phyloP scores from a whole-genome alignment of 2,888 invertebrate species.

The Mongoloraphidia duomilia region DNA sequence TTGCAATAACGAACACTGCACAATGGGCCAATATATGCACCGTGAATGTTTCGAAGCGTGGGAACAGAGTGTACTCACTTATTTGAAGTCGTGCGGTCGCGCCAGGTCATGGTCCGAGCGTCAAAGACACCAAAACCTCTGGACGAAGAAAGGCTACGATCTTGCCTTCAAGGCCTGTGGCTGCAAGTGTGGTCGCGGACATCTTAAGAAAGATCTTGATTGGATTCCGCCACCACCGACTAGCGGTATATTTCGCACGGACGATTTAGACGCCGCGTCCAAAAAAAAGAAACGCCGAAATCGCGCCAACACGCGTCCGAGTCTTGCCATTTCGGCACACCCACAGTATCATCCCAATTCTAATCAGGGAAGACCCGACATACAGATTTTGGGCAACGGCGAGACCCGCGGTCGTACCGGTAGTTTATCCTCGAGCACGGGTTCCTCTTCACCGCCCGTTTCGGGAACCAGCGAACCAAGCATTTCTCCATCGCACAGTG shows the following conservation, averaged over 20 bases:
- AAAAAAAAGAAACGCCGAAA: conserved; percentile 55
- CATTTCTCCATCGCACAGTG: conserved; percentile 53
- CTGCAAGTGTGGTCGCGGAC: conserved; percentile 85
- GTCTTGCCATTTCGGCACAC: conserved; percentile 40
- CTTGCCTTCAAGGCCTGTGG: conserved; percentile 89
- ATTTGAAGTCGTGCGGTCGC: conserved; percentile 78
- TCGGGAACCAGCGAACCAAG: conserved; percentile 64
- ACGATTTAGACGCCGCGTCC: conserved; percentile 37
- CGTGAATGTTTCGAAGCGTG: conserved; percentile 88
- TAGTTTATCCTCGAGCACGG: conserved; percentile 61
- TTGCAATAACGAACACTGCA: conserved; percentile 90
- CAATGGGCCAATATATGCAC: conserved; percentile 86
- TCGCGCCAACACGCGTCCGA: conserved; percentile 47
- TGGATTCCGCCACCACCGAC: conserved; percentile 63
- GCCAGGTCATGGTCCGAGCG: conserved; percentile 92
- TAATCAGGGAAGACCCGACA: conserved; percentile 16
- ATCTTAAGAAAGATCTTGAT: conserved; percentile 86
- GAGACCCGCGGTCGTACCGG: conserved; percentile 53
- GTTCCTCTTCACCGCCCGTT: conserved; percentile 66
- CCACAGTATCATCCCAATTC: conserved; percentile 26
- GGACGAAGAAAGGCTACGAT: conserved; percentile 97
- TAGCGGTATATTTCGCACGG: conserved; percentile 32
- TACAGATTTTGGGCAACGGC: conserved; percentile 25
- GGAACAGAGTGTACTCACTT: conserved; percentile 80
- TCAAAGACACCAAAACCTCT: conserved; percentile 85